Percentiles rank a stretch among this genome's conserved stretches.
These are phyloP conservation scores for Caracal caracal DNA, from an alignment of 2,113 vertebrate species.

Conservation along the genomic window DNA sequence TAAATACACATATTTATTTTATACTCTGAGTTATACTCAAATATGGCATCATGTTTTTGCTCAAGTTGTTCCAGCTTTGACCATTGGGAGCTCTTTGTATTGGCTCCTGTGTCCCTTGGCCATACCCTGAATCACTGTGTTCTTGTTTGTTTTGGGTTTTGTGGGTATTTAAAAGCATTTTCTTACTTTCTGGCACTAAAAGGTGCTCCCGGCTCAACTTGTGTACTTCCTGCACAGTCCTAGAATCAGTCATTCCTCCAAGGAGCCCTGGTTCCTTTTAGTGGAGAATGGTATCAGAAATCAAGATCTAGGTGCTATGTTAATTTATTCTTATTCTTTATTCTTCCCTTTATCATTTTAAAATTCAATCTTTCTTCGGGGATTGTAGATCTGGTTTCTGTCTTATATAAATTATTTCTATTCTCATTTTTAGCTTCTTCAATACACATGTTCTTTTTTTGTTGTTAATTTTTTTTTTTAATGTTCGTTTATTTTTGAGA, in stretches of 20 bases:
- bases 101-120: background rate
- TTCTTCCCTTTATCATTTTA: background rate
- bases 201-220: background rate
- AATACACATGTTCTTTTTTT: background rate
- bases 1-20: background rate
- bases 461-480: background rate
- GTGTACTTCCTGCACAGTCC: background rate
- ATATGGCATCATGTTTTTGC: background rate
- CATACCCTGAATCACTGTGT: rapidly evolving
- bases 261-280: background rate
- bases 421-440: slow-evolving; percentile 21
- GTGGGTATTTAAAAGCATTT: background rate
- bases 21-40: background rate
- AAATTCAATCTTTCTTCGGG: background rate
- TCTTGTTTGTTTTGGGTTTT: background rate
- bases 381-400: background rate
- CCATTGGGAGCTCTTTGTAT: background rate
- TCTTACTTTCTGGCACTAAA: background rate
- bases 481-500: no score
- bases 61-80: background rate
- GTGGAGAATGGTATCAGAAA: background rate
- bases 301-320: background rate
- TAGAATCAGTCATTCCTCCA: background rate
- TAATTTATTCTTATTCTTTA: background rate
- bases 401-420: slow-evolving; percentile 14